Conservation (phyloP, 2,888 invertebrate genomes). For the Physocephala rufipes region DNA sequence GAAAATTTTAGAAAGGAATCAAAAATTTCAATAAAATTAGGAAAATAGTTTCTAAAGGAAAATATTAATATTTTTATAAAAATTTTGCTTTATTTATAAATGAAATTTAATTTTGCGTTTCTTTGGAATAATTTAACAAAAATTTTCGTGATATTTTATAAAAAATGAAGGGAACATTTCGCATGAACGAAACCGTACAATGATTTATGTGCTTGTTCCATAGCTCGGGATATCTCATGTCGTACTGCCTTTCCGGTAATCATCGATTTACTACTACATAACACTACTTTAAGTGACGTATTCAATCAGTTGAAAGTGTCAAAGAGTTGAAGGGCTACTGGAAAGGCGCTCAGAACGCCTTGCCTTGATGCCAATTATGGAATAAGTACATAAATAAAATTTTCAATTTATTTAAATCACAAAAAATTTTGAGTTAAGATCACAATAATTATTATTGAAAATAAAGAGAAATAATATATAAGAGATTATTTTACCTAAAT, state of each 20-base stretch:
- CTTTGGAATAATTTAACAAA: not conserved
- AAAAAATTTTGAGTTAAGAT: not conserved
- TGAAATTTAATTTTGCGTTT: not conserved
- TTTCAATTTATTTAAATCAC: not conserved
- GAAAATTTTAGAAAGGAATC: not conserved
- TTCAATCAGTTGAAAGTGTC: no score
- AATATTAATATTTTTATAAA: not conserved
- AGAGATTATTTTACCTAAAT: not conserved
- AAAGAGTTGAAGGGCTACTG: no score
- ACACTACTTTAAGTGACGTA: no score
- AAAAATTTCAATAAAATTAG: not conserved
- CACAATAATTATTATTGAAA: no score
- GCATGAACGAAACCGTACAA: not conserved
- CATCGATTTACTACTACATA: no score
- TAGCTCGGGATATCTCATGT: no score
- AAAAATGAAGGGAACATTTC: not conserved
- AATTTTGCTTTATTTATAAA: not conserved
- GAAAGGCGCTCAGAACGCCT: no score
- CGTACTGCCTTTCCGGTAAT: no score
- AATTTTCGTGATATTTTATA: not conserved
- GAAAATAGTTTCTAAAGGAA: not conserved
- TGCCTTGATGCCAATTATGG: no score
- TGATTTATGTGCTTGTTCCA: no score
- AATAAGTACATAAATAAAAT: no score
- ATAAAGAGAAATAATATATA: not conserved